These are phyloP conservation scores for Macaria liturata DNA, from an alignment of 2,888 invertebrate genomes.

Conservation along the genomic window DNA sequence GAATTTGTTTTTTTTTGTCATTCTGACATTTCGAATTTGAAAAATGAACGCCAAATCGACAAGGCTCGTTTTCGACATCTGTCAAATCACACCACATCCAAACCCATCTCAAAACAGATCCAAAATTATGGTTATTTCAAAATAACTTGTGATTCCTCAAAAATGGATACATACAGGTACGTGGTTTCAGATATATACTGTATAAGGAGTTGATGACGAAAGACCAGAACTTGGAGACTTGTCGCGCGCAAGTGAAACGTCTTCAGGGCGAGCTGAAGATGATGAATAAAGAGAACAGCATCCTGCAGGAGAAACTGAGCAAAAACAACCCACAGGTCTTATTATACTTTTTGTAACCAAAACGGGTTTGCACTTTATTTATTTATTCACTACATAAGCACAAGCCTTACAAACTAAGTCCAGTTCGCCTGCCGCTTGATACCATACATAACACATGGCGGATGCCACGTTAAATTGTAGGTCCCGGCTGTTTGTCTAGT, in stretches of 20 bases:
- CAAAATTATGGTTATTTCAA: constrained; percentile 12
- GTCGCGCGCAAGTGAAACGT: constrained; percentile 84
- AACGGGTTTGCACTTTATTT: no score
- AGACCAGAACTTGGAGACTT: constrained; percentile 84
- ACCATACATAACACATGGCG: no score
- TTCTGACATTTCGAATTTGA: constrained; percentile 14
- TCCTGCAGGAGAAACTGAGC: constrained; percentile 80
- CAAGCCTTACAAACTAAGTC: no score
- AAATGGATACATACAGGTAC: constrained; percentile 57
- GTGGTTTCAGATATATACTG: constrained; percentile 79
- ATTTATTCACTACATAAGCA: no score
- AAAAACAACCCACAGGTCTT: constrained; percentile 66
- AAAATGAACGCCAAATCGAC: constrained; percentile 23
- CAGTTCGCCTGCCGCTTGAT: no score
- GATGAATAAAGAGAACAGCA: constrained; percentile 84
- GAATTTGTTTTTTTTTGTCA: neutral
- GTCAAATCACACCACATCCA: constrained; percentile 5
- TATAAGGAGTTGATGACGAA: constrained; percentile 86
- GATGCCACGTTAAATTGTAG: no score
- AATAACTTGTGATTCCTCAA: constrained; percentile 21
- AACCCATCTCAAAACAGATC: constrained; percentile 1
- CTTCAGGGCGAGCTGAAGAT: constrained; percentile 86
- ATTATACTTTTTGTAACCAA: no score
- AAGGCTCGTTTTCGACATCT: constrained; percentile 2
- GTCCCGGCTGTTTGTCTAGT: no score